Evolutionary conservation across 2,888 invertebrate genomes (phyloP).

Genomic region (Drosophila diplacantha): DNA sequence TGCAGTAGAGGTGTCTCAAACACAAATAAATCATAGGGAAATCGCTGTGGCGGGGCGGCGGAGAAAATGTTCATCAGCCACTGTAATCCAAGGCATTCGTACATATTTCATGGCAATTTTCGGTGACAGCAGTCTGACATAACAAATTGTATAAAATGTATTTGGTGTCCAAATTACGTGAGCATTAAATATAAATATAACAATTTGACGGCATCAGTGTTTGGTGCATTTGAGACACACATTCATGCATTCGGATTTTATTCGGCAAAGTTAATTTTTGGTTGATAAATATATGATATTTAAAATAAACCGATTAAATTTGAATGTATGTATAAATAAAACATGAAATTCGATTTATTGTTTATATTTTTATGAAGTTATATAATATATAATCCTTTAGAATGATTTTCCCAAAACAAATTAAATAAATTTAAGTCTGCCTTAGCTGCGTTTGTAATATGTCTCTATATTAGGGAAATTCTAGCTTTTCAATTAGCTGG

Average conservation of each 20-base stretch:
- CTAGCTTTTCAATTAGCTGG: conserved; percentile 60
- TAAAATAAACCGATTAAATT: not conserved
- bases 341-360: no score
- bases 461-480: conserved; percentile 26
- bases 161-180: conserved; percentile 14
- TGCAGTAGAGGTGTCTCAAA: conserved; percentile 42
- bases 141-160: conserved; percentile 21
- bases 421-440: not conserved
- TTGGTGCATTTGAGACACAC: not conserved
- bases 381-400: no score
- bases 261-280: not conserved
- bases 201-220: not conserved
- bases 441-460: no score
- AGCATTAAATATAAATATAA: conserved; percentile 11
- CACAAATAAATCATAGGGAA: conserved; percentile 48
- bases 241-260: not conserved
- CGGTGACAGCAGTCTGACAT: conserved; percentile 19
- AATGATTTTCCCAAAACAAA: not conserved
- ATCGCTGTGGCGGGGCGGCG: not conserved
- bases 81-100: conserved; percentile 32
- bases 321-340: no score
- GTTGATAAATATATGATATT: not conserved
- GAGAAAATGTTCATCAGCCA: conserved; percentile 23
- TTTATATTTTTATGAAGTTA: no score
- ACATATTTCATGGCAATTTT: conserved; percentile 46